Conservation (phyloP, 2,113 vertebrate genomes). For the Ceuthmochares aereus region DNA sequence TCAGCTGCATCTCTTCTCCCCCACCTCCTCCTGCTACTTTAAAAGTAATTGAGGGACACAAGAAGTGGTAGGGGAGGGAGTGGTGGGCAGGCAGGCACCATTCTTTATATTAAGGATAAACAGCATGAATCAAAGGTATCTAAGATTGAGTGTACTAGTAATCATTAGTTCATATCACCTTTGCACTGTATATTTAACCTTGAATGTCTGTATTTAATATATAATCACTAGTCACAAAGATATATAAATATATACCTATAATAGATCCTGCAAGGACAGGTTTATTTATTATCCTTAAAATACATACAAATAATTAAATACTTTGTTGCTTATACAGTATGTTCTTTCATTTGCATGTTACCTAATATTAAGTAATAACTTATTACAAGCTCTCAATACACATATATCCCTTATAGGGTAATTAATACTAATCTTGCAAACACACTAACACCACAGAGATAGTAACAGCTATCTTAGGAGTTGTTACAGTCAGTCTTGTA, state of each 20-base stretch:
- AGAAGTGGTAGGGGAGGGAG: neutral
- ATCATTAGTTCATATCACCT: neutral
- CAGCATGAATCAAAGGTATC: neutral
- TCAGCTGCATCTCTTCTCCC: neutral
- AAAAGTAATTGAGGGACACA: neutral
- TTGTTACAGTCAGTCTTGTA: constrained; percentile 50
- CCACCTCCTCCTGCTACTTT: neutral
- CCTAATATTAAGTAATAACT: constrained; percentile 32
- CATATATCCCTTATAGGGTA: constrained; percentile 46
- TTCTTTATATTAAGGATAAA: neutral
- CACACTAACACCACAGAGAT: constrained; percentile 55
- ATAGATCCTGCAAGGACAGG: neutral
- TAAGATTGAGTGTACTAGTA: neutral
- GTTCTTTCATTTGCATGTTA: constrained; percentile 29
- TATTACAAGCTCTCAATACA: constrained; percentile 38
- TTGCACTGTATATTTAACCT: neutral
- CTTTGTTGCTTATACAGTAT: neutral
- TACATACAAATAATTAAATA: neutral
- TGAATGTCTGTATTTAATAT: neutral
- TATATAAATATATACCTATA: neutral
- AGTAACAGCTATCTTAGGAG: constrained; percentile 64
- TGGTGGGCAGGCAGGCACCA: neutral
- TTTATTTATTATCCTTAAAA: neutral
- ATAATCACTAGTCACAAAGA: neutral
- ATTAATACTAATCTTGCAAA: constrained; percentile 70